Percentiles rank a stretch among this genome's conserved stretches.
These are phyloP conservation scores for Cynaeus angustus DNA, from an alignment of 2,888 invertebrate species.

Conservation along the genomic window DNA sequence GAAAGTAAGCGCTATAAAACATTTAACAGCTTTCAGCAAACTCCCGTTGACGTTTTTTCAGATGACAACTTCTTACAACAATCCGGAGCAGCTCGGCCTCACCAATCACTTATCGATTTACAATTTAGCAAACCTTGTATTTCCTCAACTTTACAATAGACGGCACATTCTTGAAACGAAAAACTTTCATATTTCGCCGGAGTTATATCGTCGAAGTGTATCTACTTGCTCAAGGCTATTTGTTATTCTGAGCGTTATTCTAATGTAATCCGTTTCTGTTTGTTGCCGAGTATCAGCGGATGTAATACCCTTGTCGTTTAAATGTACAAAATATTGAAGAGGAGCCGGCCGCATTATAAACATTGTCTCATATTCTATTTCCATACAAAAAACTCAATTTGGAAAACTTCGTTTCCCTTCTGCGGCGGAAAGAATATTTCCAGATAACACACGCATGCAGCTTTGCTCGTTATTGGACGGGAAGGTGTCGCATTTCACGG, in stretches of 20 bases:
- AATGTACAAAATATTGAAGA: constrained; percentile 38
- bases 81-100: constrained; percentile 4
- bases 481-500: constrained; percentile 41
- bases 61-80: constrained; percentile 16
- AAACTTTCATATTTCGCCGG: constrained; percentile 31
- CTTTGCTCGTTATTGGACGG: constrained; percentile 33
- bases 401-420: constrained; percentile 31
- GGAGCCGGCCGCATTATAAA: constrained; percentile 36
- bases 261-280: constrained; percentile 42
- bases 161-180: constrained; percentile 20
- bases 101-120: constrained; percentile 34
- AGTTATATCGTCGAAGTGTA: constrained; percentile 33
- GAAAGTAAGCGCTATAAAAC: constrained; percentile 21
- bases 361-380: constrained; percentile 43
- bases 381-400: constrained; percentile 48
- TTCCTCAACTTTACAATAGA: constrained; percentile 25
- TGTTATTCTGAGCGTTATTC: constrained; percentile 35
- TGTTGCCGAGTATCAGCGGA: too few relatives aligned
- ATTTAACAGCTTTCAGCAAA: constrained; percentile 37
- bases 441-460: constrained; percentile 38
- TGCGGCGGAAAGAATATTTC: constrained; percentile 36
- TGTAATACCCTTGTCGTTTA: constrained; percentile 32
- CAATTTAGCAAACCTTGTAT: constrained; percentile 29
- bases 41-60: constrained; percentile 19
- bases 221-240: constrained; percentile 33